phyloP scores from a whole-genome alignment of 30 jellyfish, hydroid and myxozoan genomes.

The Catostylus mosaicus region DNA sequence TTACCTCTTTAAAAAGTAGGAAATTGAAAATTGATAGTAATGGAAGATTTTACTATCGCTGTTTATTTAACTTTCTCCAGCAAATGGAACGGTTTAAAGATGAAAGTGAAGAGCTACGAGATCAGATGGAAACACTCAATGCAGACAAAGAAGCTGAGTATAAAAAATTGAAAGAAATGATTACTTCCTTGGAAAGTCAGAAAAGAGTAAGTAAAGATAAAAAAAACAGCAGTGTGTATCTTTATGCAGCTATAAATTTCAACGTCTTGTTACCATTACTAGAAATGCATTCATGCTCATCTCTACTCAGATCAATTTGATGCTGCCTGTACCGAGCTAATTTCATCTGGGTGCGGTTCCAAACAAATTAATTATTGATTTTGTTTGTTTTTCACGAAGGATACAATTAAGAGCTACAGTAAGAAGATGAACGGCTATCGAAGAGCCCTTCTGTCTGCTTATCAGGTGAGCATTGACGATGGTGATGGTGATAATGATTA shows the following conservation, averaged over 20 bases:
- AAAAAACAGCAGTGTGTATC: no score
- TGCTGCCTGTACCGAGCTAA: no score
- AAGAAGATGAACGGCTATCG: slow-evolving; percentile 15
- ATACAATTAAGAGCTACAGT: neutral
- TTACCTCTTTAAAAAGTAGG: no score
- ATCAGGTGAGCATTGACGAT: slow-evolving; percentile 40
- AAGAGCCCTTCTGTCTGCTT: slow-evolving; percentile 39
- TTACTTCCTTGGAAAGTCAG: neutral
- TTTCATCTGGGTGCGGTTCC: no score
- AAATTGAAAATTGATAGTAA: no score
- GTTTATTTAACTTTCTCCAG: no score
- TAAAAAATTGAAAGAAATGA: neutral
- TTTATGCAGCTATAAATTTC: no score
- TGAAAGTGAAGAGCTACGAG: slow-evolving; percentile 31
- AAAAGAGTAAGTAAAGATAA: neutral
- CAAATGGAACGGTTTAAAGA: slow-evolving; percentile 17
- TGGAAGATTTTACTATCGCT: no score
- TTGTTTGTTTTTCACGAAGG: neutral
- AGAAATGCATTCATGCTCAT: no score
- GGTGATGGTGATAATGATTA: neutral
- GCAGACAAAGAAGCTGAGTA: neutral
- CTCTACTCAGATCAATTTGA: no score
- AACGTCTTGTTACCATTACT: no score
- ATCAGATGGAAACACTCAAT: neutral
- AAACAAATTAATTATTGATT: no score